Base-by-base conservation (phyloP, 2,888 invertebrate species). In the Stramonita haemastoma region DNA sequence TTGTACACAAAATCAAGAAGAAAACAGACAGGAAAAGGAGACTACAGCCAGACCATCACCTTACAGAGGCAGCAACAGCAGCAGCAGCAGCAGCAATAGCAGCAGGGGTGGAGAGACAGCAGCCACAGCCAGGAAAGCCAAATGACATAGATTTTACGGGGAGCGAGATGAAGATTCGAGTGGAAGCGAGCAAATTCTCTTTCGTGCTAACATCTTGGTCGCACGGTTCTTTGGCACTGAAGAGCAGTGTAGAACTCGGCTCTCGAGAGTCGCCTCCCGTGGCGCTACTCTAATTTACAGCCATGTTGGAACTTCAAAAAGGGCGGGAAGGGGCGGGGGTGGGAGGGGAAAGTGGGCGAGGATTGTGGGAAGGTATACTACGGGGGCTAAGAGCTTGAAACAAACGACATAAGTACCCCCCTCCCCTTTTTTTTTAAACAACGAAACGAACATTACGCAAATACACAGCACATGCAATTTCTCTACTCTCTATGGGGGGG, bases 141-240 rank as follows among this genome's bases (percentile, higher is more conserved):
- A 66, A 86, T 86, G 32, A 70, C 86, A 70, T 57, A 86, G 57
- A 86, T 70, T 86, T 86, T 70, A 70, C 29, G 66, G 17, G 26
- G 70, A 26, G 36, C 57, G 86, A 60, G 87, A 87, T 32, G 87
- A 32, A 73, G 46, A 87, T 87, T 46, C 36, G 70, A 66, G 36
- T 87, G 36, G 87, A 87, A 87, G 87, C n/a, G 60, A 73, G 46
- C 87, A 87, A 87, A 87, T 87, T 87, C 87, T 87, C 36, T 29
- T 87, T 87, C 73, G 86, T 86, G 86, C 86, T 86, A 86, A 86
- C 86, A 86, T 86, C 57, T 66, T 34, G 86, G 86, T 86, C 86
- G 86, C 86, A 86, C 86, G 86, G 86, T 86, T 86, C 57, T 66
- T 22, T 86, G 86, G 86, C 86, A 32, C 86, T 86, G 60, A 86